A percentile compares a stretch with the other conserved stretches of the same genome.
These are phyloP conservation scores for Chondrilla cf. caribensis DNA, from an alignment of 37 sponge, comb jelly and placozoan genomes.

Conservation along the genomic window DNA sequence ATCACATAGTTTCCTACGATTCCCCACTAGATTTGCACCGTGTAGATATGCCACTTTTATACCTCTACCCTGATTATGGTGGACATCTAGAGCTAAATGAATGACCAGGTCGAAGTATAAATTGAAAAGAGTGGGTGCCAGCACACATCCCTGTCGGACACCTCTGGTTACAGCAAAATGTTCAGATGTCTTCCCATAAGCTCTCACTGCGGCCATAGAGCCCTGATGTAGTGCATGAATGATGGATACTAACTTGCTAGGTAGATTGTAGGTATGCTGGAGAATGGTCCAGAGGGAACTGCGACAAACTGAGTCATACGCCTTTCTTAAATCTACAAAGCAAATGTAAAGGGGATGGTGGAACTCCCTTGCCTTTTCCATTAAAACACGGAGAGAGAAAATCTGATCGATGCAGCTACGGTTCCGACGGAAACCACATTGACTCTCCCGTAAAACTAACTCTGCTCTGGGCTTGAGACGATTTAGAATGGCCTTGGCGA, in stretches of 20 bases:
- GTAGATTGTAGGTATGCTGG: background rate
- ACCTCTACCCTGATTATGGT: background rate
- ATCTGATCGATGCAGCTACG: background rate
- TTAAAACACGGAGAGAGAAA: background rate
- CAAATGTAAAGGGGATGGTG: background rate
- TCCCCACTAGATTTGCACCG: background rate
- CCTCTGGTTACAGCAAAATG: constrained; percentile 1
- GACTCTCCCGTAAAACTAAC: background rate
- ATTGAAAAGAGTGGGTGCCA: constrained; percentile 16
- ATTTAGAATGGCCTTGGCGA: background rate
- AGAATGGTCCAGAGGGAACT: background rate
- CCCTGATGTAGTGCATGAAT: background rate
- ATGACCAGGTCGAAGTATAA: constrained; percentile 4
- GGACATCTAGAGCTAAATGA: background rate
- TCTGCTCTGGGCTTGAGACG: constrained; percentile 7
- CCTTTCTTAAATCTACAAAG: background rate
- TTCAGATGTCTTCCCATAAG: background rate
- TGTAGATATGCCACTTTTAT: background rate
- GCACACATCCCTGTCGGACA: constrained; percentile 13
- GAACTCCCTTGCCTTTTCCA: constrained; percentile 3
- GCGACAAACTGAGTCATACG: too few species aligned
- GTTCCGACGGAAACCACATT: background rate
- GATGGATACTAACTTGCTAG: background rate
- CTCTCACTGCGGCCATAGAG: background rate
- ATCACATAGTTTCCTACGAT: background rate